Evolutionary conservation across 1,140 invertebrate genomes (phyloP).

Genomic region (Tetragonula clypearis): DNA sequence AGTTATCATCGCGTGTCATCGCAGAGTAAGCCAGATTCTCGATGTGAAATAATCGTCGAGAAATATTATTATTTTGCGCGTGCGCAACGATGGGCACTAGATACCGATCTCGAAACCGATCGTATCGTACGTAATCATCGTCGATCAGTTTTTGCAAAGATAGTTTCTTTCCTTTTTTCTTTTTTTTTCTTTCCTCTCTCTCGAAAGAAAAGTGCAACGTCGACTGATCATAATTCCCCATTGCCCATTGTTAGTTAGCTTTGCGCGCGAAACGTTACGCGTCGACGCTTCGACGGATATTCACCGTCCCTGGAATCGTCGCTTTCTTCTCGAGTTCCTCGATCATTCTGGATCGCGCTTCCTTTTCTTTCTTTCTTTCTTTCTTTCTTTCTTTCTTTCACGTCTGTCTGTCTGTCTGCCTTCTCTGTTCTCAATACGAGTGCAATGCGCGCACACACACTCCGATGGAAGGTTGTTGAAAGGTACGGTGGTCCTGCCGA

Average conservation of each 20-base stretch:
- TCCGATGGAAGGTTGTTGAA: not conserved
- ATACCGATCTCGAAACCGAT: not conserved
- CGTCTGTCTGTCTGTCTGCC: not conserved
- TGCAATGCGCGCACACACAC: not conserved
- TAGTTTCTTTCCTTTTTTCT: not conserved
- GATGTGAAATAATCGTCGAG: not conserved
- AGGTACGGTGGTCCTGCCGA: slow-evolving; percentile 12
- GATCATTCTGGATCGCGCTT: slow-evolving; percentile 9
- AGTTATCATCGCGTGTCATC: no score
- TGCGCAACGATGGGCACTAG: slow-evolving; percentile 3
- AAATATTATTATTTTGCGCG: not conserved
- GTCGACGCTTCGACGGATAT: slow-evolving; percentile 13
- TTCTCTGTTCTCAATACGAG: not conserved
- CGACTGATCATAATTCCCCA: not conserved
- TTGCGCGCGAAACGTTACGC: not conserved
- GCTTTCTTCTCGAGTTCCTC: slow-evolving; percentile 18
- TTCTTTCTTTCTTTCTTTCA: not conserved
- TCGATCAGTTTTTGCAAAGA: not conserved
- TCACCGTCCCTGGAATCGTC: slow-evolving; percentile 7
- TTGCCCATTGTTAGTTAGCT: not conserved
- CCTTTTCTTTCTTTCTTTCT: no score
- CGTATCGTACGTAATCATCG: no score
- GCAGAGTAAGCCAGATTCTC: not conserved
- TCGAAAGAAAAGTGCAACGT: not conserved
- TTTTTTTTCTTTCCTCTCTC: no score